Percentiles rank a stretch among this genome's conserved stretches.
These are phyloP conservation scores for Neoarius graeffei DNA, from an alignment of 2,113 vertebrate species.

Conservation along the genomic window DNA sequence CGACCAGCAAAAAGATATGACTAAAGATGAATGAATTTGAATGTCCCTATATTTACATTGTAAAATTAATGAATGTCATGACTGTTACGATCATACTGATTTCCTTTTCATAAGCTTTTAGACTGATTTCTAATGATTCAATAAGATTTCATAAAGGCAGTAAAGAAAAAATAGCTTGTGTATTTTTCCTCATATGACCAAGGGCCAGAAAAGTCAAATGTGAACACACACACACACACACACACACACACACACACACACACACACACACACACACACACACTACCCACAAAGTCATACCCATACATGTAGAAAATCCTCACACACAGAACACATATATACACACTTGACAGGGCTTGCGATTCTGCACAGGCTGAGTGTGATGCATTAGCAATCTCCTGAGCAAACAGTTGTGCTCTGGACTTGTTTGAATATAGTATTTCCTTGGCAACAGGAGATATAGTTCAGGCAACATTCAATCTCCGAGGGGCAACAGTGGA, in stretches of 20 bases:
- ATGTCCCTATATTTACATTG: background rate
- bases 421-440: slow-evolving; percentile 66
- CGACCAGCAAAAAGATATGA: too few species aligned
- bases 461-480: slow-evolving; percentile 55
- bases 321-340: background rate
- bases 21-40: background rate
- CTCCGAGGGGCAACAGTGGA: slow-evolving; percentile 48
- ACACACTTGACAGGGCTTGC: background rate
- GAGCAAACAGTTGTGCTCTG: slow-evolving; percentile 56
- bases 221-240: background rate
- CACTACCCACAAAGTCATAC: background rate
- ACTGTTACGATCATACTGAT: background rate
- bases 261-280: too few species aligned
- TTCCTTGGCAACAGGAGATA: slow-evolving; percentile 62
- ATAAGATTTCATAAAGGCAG: background rate
- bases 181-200: background rate
- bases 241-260: background rate
- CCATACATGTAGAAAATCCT: background rate
- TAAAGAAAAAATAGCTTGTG: too few species aligned
- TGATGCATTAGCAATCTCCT: slow-evolving; percentile 66
- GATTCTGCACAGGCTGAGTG: slow-evolving; percentile 41
- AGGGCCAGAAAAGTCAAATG: background rate
- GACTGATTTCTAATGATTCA: background rate
- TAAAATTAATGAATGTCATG: background rate
- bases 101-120: background rate